phyloP scores from a whole-genome alignment of 92 coral and sea anemone genomes.

The Zoanthus sansibaricus region DNA sequence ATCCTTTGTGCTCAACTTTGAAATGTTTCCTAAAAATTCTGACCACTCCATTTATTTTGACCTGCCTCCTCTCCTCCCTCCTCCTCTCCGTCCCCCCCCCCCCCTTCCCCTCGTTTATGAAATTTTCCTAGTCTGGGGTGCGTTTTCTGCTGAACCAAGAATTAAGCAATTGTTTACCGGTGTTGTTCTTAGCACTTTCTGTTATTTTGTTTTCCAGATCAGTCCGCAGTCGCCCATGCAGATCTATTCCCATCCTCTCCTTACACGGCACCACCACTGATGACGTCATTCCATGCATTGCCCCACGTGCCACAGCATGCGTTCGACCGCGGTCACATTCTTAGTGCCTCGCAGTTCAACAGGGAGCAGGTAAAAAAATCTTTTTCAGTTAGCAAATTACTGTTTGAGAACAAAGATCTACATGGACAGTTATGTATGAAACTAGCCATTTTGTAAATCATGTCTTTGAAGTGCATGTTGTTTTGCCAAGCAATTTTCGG shows the following conservation, averaged over 20 bases:
- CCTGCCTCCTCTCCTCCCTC: too few species aligned
- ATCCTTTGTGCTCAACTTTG: too few species aligned
- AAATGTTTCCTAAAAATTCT: too few species aligned
- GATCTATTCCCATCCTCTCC: conserved; percentile 17
- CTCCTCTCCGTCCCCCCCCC: too few species aligned
- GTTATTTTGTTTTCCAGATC: neutral
- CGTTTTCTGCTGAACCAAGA: too few species aligned
- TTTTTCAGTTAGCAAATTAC: neutral
- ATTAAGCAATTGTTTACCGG: neutral
- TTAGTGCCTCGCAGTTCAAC: conserved; percentile 42
- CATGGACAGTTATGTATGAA: too few species aligned
- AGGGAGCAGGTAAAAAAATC: conserved; percentile 30
- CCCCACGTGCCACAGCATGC: conserved; percentile 39
- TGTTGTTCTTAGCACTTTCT: neutral
- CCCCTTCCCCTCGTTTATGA: too few species aligned
- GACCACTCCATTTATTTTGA: too few species aligned
- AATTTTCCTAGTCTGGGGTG: too few species aligned
- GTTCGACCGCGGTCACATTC: conserved; percentile 44
- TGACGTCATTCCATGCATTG: conserved; percentile 26
- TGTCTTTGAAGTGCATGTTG: too few species aligned
- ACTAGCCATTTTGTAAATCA: too few species aligned
- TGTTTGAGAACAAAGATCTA: neutral
- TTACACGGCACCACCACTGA: neutral
- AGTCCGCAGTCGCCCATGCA: neutral
- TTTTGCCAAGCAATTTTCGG: too few species aligned